These are phyloP conservation scores for Mastomys natalensis DNA, from an alignment of 2,113 vertebrate species.

Conservation along the genomic window DNA sequence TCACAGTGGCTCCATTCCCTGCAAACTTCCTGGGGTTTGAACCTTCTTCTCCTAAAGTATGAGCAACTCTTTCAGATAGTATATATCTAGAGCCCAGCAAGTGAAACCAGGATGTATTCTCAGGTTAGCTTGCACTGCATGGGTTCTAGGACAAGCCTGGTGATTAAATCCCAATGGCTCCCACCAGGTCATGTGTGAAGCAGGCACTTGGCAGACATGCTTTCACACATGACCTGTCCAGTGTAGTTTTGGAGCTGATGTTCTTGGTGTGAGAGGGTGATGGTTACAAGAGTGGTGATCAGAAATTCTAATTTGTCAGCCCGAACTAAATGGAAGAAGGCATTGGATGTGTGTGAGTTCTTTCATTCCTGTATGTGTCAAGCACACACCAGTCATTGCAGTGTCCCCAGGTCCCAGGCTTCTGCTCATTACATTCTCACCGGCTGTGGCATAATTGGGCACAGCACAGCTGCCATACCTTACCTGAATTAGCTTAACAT, in stretches of 20 bases:
- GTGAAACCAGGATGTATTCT: not conserved
- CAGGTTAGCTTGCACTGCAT: not conserved
- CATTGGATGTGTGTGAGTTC: rapidly evolving
- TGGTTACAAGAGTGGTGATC: not conserved
- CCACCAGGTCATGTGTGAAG: not conserved
- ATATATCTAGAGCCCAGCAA: not conserved
- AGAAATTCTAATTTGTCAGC: not conserved
- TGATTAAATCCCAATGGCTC: not conserved
- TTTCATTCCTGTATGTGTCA: not conserved
- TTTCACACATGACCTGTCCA: not conserved
- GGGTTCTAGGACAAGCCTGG: not conserved
- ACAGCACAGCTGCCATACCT: rapidly evolving
- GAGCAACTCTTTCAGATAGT: rapidly evolving
- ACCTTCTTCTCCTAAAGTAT: rapidly evolving
- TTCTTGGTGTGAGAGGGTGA: not conserved
- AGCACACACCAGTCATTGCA: rapidly evolving
- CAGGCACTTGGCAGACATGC: not conserved
- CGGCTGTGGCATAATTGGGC: rapidly evolving
- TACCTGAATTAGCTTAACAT: no score
- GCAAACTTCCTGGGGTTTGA: not conserved
- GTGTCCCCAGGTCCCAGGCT: not conserved
- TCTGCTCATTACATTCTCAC: rapidly evolving
- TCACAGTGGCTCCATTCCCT: rapidly evolving
- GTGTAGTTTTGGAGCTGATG: rapidly evolving
- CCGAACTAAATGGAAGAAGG: not conserved